Evolutionary conservation across 2,113 vertebrate species (phyloP).

Genomic region (Erythrocercus mccallii): DNA sequence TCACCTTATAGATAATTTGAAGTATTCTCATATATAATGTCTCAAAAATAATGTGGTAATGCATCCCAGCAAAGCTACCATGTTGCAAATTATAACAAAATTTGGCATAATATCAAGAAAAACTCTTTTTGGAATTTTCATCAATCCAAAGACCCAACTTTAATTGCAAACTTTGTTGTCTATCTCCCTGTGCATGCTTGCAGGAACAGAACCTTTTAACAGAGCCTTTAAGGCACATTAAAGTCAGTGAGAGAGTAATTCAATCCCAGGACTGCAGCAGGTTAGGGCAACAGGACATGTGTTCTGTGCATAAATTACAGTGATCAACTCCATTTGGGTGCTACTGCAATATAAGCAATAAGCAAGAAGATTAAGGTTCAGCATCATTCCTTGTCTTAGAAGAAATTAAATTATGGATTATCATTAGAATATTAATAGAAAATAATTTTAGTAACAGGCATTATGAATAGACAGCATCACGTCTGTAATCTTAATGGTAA

Average conservation of each 20-base stretch:
- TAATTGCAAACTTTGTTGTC: background rate
- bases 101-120: background rate
- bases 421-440: background rate
- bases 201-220: background rate
- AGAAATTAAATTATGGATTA: background rate
- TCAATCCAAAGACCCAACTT: background rate
- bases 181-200: background rate
- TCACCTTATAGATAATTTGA: background rate
- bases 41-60: background rate
- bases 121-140: background rate
- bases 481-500: background rate
- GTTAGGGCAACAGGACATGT: background rate
- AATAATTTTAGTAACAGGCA: background rate
- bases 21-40: background rate
- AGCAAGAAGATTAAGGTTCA: slow-evolving; percentile 17
- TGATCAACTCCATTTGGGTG: background rate
- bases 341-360: slow-evolving; percentile 1
- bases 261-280: background rate
- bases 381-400: background rate
- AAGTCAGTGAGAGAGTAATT: background rate
- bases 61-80: background rate
- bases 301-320: background rate
- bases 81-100: background rate
- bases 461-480: background rate
- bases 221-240: background rate